phyloP scores from a whole-genome alignment of 2,113 vertebrate species.

The Melospiza georgiana region DNA sequence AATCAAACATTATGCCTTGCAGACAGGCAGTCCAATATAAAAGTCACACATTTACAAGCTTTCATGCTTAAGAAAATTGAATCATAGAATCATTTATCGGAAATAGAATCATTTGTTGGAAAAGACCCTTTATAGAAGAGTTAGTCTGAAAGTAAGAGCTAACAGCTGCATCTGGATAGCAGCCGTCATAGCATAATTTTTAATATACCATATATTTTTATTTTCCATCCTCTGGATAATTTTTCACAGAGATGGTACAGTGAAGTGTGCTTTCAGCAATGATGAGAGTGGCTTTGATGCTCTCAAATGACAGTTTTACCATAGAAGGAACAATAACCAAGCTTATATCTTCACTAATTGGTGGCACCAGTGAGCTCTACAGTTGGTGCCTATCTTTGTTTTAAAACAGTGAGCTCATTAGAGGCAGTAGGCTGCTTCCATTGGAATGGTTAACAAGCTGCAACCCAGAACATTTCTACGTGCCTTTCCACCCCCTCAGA shows the following conservation, averaged over 20 bases:
- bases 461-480: constrained; percentile 42
- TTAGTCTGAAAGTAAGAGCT: background rate
- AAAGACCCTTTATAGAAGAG: background rate
- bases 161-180: background rate
- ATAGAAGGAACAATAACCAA: constrained; percentile 27
- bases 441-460: constrained; percentile 56
- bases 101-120: background rate
- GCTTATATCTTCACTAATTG: constrained; percentile 34
- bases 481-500: constrained; percentile 59
- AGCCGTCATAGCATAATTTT: background rate
- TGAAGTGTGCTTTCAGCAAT: constrained; percentile 13
- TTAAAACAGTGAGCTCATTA: constrained; percentile 55
- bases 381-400: constrained; percentile 49
- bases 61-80: constrained; percentile 1
- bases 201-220: background rate
- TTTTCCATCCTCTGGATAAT: background rate
- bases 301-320: constrained; percentile 50
- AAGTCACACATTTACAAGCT: background rate
- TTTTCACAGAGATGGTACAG: background rate
- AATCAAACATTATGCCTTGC: background rate
- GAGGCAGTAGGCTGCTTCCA: constrained; percentile 29
- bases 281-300: constrained; percentile 15
- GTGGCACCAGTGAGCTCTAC: background rate
- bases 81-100: background rate
- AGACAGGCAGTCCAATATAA: background rate